Evolutionary conservation across 2,113 vertebrate species (phyloP).

Genomic region (Phoenicopterus ruber): DNA sequence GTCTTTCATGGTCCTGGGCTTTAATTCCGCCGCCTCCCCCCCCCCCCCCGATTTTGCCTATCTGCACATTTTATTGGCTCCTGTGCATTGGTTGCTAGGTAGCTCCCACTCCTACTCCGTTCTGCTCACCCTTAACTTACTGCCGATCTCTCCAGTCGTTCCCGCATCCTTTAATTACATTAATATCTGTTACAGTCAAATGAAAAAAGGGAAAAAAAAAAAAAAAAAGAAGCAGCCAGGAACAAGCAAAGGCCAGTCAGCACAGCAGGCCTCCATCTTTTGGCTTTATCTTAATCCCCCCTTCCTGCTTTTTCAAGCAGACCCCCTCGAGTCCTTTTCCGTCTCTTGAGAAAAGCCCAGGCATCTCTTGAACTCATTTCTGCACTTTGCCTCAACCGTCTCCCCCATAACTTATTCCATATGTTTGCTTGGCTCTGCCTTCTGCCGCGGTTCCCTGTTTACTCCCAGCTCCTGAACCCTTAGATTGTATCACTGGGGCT

Average conservation of each 20-base stretch:
- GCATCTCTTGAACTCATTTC: conserved; percentile 46
- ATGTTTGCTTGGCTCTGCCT: conserved; percentile 54
- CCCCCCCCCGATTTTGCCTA: neutral
- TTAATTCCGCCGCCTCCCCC: neutral
- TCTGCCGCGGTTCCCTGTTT: neutral
- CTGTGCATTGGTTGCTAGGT: conserved; percentile 61
- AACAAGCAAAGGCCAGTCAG: conserved; percentile 27
- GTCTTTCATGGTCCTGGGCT: neutral
- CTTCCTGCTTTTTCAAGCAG: conserved; percentile 55
- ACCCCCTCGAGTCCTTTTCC: conserved; percentile 44
- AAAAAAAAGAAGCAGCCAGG: neutral
- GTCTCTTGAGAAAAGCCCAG: conserved; percentile 41
- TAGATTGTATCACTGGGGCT: conserved; percentile 16
- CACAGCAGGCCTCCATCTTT: conserved; percentile 30
- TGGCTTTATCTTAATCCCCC: conserved; percentile 48
- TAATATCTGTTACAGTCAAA: conserved; percentile 28
- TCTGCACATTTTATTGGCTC: conserved; percentile 47
- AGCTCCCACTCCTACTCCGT: conserved; percentile 53
- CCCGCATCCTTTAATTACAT: conserved; percentile 38
- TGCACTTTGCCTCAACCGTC: conserved; percentile 27
- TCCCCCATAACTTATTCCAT: conserved; percentile 59
- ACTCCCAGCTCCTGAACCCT: conserved; percentile 22
- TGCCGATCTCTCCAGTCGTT: conserved; percentile 30
- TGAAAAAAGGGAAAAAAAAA: neutral
- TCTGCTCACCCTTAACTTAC: neutral